phyloP scores from a whole-genome alignment of 2,888 invertebrate genomes.

The Muschampia plurimacula region DNA sequence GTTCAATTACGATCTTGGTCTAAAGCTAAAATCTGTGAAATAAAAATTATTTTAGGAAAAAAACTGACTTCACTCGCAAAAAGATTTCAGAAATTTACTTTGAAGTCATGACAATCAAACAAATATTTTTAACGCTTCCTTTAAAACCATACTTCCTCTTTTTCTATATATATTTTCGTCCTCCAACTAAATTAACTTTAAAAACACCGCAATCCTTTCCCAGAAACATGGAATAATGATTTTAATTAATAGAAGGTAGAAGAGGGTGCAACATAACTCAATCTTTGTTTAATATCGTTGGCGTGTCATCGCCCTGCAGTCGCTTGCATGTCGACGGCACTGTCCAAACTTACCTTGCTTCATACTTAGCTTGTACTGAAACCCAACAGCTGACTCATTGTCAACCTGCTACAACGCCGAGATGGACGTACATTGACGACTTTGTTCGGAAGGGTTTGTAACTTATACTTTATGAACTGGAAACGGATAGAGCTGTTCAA shows the following conservation, averaged over 20 bases:
- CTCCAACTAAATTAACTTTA: neutral
- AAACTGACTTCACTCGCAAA: too few species aligned
- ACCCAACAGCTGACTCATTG: slow-evolving; percentile 28
- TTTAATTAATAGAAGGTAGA: slow-evolving; percentile 47
- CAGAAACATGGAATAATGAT: slow-evolving; percentile 14
- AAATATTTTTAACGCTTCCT: too few species aligned
- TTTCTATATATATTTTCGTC: neutral
- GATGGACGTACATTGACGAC: slow-evolving; percentile 43
- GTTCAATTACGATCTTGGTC: too few species aligned
- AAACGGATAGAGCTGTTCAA: slow-evolving; percentile 37
- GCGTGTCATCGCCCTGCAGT: slow-evolving; percentile 61
- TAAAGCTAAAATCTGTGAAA: too few species aligned
- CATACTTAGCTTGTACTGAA: slow-evolving; percentile 60
- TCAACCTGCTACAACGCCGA: slow-evolving; percentile 19
- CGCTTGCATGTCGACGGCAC: slow-evolving; percentile 58
- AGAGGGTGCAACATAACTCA: slow-evolving; percentile 52
- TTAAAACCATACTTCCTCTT: neutral
- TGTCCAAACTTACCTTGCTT: slow-evolving; percentile 69
- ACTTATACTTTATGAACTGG: neutral
- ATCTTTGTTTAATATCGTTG: slow-evolving; percentile 62
- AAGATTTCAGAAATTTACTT: too few species aligned
- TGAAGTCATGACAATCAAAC: too few species aligned
- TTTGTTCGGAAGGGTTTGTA: neutral
- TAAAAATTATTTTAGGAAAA: too few species aligned
- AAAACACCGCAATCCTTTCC: neutral